These are phyloP conservation scores for Epistrophella euchroma DNA, from an alignment of 2,888 invertebrate genomes.

Conservation along the genomic window DNA sequence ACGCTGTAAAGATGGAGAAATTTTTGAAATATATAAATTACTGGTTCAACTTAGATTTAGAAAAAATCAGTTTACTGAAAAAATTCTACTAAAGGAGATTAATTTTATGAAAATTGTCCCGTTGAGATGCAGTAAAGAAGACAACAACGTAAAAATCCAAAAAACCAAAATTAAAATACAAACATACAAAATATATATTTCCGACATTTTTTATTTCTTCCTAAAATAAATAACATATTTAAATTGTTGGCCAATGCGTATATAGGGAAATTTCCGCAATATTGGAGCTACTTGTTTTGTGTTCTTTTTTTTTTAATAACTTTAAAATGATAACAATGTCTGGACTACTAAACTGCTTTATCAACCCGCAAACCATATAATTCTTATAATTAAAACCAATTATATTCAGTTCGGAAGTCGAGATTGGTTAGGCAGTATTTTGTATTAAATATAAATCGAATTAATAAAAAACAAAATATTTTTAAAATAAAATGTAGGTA, in stretches of 20 bases:
- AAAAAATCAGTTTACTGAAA: too few relatives aligned
- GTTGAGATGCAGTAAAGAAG: too few relatives aligned
- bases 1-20: too few relatives aligned
- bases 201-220: conserved; percentile 47
- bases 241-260: conserved; percentile 38
- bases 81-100: too few relatives aligned
- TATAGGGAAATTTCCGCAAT: conserved; percentile 39
- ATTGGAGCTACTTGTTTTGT: background rate
- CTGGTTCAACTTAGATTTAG: too few relatives aligned
- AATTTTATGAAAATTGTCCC: too few relatives aligned
- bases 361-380: conserved; percentile 8
- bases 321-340: background rate
- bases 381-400: conserved; percentile 31
- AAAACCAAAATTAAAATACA: background rate
- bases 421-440: background rate
- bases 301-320: background rate
- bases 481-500: background rate
- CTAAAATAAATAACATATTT: conserved; percentile 53
- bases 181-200: background rate
- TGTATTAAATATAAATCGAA: conserved; percentile 29
- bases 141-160: background rate
- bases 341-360: background rate
- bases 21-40: too few relatives aligned
- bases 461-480: background rate
- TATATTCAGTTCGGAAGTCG: background rate